A percentile compares a stretch with the other conserved stretches of the same genome.
phyloP scores from a whole-genome alignment of 2,113 vertebrate genomes.

The Charina bottae region DNA sequence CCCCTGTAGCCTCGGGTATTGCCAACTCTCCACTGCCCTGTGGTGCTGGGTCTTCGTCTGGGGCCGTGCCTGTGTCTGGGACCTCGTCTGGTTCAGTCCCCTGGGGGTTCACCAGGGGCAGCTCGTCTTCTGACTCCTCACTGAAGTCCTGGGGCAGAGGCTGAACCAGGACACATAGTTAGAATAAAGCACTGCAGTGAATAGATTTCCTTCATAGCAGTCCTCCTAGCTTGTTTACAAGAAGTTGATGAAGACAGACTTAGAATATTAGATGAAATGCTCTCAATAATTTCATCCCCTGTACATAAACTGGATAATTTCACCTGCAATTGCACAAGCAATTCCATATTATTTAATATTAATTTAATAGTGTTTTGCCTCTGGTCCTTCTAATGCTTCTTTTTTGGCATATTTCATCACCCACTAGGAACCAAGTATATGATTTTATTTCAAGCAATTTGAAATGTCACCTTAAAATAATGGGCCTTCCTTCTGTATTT shows the following conservation, averaged over 20 bases:
- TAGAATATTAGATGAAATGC: not conserved
- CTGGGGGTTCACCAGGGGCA: too few species aligned
- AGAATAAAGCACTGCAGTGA: not conserved
- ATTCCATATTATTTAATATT: not conserved
- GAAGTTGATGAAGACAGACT: not conserved
- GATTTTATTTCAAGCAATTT: not conserved
- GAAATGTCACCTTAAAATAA: not conserved
- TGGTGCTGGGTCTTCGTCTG: too few species aligned
- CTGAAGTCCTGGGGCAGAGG: too few species aligned
- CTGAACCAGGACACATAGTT: too few species aligned
- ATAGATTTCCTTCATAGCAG: not conserved
- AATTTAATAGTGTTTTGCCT: not conserved
- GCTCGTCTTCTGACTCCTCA: too few species aligned
- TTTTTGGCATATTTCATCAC: not conserved
- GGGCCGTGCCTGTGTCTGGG: too few species aligned
- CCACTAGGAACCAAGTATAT: not conserved
- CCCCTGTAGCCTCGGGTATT: too few species aligned
- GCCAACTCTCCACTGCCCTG: too few species aligned
- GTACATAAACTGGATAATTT: not conserved
- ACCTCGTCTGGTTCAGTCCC: too few species aligned
- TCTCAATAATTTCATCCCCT: not conserved
- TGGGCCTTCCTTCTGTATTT: not conserved
- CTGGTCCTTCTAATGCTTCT: not conserved
- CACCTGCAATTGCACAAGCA: not conserved
- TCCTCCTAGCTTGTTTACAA: not conserved